Evolutionary conservation across 1,140 invertebrate species (phyloP), one percentile per base, ranked within the genome.

Genomic region (Drosophila parabipectinata): DNA sequence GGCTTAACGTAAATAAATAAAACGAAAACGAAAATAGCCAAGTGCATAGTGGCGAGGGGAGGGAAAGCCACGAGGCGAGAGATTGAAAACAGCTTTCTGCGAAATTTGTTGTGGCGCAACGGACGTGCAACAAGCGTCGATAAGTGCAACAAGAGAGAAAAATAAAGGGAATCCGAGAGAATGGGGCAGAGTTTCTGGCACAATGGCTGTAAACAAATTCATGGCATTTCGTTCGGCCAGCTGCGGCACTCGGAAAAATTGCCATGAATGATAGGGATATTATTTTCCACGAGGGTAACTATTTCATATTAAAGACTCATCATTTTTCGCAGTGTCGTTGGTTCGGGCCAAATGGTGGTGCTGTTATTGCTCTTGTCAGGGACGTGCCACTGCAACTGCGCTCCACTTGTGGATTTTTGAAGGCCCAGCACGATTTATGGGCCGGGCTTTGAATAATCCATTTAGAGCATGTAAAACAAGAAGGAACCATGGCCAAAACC

Each of bases 391-490:
- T 48, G 44, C 30, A 34, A 21, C 44, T 48, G 21, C 44, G 41
- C 56, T 26, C 50, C 57, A 53, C 57, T 61, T 39, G 52, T 74
- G 34, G 48, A 66, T 74, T 53, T 66, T 67, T 67, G 62, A 60
- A 67, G 51, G 61, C 44, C 55, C 55, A 45, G 55, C 41, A 50
- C 56, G 56, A 67, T 59, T 68, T 60, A 67, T 57, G 72, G 76
- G 34, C 61, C 63, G 50, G 80, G 80, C 78, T 78, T 78, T 87
- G 78, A 82, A 87, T 88, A 82, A 87, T 88, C 83, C 82, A 87
- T 85, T 87, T 72, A 82, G 66, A 78, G 61, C 66, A 66, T 61
- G 73, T 66, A 72, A 41, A 82, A 53, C 52, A 44, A 30, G 39
- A n/a, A n/a, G 44, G 50, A 34, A 14, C 61, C 64, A 47, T 15